Base-by-base conservation (phyloP, 1,140 invertebrate species). In the Orchesella cincta region DNA sequence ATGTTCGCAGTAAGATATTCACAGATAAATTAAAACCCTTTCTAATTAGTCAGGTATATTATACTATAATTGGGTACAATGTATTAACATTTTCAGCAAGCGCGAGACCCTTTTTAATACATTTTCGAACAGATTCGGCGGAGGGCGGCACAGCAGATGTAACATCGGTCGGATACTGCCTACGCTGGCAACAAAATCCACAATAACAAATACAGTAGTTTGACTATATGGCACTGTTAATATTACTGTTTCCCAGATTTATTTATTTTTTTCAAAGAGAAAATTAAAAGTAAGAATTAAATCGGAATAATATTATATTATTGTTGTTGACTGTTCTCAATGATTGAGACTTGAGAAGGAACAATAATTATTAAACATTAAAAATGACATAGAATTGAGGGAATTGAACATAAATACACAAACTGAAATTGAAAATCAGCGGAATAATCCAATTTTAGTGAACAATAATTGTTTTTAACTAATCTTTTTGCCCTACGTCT, bases 151-250 rank as follows among this genome's bases (percentile, higher is more conserved):
- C 46, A n/a, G 70, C 26, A 5, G 57, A 26, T 51, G 18, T 26
- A 26, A 23, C 64, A 0, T 78, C 78, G 1, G 34, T 46, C 23
- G 81, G 81, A 1, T 82, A 79, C 34, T 82, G 81, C 54, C 36
- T 82, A 28, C 71, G 73, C 23, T 82, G 74, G 73, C 81, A 82
- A 33, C 81, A 82, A 76, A 80, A 67, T 51, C 81, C 81, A 33
- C 62, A 75, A 35, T 76, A 64, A 72, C 29, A 57, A 46, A 36
- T 73, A 8, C 39, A 46, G 39, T n/a, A n/a, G n/a, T 20, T 46
- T 46, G 39, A 46, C 39, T 46, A 12, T n/a, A n/a, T n/a, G n/a
- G n/a, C n/a, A n/a, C 39, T 46, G 39, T 46, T 46, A 18, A 46
- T 46, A 51, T 51, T n/a, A n/a, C n/a, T n/a, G n/a, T n/a, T n/a